Evolutionary conservation across 2,113 vertebrate species (phyloP), one percentile per base, ranked within the genome.

Genomic region (Prinia subflava): DNA sequence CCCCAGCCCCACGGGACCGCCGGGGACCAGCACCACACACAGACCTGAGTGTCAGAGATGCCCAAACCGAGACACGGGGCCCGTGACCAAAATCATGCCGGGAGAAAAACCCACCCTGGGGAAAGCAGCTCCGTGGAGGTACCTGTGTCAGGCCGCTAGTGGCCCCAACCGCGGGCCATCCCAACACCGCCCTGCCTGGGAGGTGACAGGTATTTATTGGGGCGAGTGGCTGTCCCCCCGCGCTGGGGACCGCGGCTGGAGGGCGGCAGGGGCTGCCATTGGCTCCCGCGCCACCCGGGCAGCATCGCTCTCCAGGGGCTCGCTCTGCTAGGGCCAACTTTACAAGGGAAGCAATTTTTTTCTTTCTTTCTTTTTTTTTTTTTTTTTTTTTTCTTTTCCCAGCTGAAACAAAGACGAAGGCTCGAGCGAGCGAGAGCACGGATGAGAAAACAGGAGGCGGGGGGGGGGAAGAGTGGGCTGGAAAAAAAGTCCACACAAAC

Each of bases 281-380:
- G 96, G 88, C 78, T 92, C 92, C 92, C 15, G 33, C 12, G 9
- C 82, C 90, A 89, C 83, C 78, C 68, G 42, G 87, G 87, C 92
- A 75, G 79, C 82, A 93, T 94, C 77, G 59, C 95, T 97, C 96
- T 96, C 96, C 60, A 78, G 75, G 94, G 93, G 91, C 87, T 96
- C 65, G 80, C 86, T 96, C 97, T 92, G 92, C 95, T 97, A 94
- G 93, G 95, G 96, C 89, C 96, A 97, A 97, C 96, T 97, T 98
- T 97, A 97, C 80, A 80, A 80, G 89, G 83, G 83, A 94, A 83
- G 68, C 85, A 80, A 71, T 93, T 67, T 52, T 31, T 62, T 30
- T 57, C 17, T 28, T 20, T 35, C n/a, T 6, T 30, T 65, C 50
- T 28, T 19, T 49, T 59, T 15, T 50, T n/a, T 44, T 44, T 16